Percentiles rank a stretch among this genome's conserved stretches.
phyloP scores from a whole-genome alignment of 2,113 vertebrate genomes.

The Sylvietta virens region DNA sequence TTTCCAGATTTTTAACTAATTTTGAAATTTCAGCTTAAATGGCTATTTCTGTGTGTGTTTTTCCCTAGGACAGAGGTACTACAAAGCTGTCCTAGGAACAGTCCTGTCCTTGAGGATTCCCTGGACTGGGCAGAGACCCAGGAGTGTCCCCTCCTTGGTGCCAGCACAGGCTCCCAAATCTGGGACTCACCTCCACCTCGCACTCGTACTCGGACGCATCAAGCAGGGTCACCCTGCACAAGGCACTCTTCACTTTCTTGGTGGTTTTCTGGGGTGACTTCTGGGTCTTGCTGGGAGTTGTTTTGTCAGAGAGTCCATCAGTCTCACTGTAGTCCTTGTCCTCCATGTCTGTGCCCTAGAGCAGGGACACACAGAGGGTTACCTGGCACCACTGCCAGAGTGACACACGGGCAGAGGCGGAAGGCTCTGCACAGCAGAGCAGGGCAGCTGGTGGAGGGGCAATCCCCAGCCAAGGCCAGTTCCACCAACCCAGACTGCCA shows the following conservation, averaged over 20 bases:
- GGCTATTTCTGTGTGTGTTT: neutral
- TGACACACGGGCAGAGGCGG: neutral
- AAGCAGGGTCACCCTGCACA: conserved; percentile 90
- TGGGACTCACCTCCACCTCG: conserved; percentile 85
- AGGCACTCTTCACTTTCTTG: conserved; percentile 85
- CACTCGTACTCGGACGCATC: conserved; percentile 88
- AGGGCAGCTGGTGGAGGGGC: neutral
- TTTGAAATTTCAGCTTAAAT: neutral
- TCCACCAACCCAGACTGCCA: neutral
- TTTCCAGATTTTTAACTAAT: neutral
- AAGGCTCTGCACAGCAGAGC: neutral
- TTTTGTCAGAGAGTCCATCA: conserved; percentile 87
- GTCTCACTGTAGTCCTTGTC: conserved; percentile 78
- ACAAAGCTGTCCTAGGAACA: neutral
- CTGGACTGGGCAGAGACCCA: neutral
- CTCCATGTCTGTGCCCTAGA: conserved; percentile 75
- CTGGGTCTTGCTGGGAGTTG: conserved; percentile 88
- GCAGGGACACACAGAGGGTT: neutral
- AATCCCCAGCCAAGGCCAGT: neutral
- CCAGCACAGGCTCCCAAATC: neutral
- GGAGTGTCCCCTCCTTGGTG: neutral
- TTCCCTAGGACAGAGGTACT: neutral
- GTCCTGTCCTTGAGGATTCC: neutral
- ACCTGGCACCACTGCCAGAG: neutral
- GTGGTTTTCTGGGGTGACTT: conserved; percentile 91